phyloP scores from a whole-genome alignment of 2,113 vertebrate species.

The Raja brachyura region DNA sequence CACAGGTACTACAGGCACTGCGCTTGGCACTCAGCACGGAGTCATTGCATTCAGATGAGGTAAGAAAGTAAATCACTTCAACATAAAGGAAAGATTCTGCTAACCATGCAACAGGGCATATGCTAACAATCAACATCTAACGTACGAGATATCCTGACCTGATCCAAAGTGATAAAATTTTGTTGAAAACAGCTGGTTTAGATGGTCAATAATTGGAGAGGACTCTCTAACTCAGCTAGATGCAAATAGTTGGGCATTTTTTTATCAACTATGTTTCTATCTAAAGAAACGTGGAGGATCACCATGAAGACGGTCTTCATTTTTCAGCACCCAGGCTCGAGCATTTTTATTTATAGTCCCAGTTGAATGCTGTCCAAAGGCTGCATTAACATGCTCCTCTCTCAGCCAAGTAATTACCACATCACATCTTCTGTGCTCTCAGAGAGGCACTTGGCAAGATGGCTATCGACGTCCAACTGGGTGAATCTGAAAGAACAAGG shows the following conservation, averaged over 20 bases:
- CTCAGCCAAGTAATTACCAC: conserved; percentile 62
- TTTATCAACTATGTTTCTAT: neutral
- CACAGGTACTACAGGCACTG: neutral
- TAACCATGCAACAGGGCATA: conserved; percentile 6
- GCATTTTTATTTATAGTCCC: neutral
- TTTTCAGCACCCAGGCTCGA: neutral
- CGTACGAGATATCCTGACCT: neutral
- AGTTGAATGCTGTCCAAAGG: neutral
- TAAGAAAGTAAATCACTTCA: neutral
- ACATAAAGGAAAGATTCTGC: neutral
- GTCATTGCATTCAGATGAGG: neutral
- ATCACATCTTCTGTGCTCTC: conserved; percentile 67
- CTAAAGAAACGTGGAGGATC: neutral
- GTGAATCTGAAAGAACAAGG: conserved; percentile 58
- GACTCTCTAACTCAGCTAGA: neutral
- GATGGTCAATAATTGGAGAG: neutral
- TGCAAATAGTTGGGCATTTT: neutral
- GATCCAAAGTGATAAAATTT: neutral
- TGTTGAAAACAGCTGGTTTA: neutral
- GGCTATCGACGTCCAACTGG: conserved; percentile 71
- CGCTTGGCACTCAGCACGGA: neutral
- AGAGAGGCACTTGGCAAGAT: conserved; percentile 81
- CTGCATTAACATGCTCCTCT: neutral
- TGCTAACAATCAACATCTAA: neutral
- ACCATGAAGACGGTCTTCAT: neutral